Percentiles rank a stretch among this genome's conserved stretches.
These are phyloP conservation scores for Albula glossodonta DNA, from an alignment of 2,113 vertebrate species.

Conservation along the genomic window DNA sequence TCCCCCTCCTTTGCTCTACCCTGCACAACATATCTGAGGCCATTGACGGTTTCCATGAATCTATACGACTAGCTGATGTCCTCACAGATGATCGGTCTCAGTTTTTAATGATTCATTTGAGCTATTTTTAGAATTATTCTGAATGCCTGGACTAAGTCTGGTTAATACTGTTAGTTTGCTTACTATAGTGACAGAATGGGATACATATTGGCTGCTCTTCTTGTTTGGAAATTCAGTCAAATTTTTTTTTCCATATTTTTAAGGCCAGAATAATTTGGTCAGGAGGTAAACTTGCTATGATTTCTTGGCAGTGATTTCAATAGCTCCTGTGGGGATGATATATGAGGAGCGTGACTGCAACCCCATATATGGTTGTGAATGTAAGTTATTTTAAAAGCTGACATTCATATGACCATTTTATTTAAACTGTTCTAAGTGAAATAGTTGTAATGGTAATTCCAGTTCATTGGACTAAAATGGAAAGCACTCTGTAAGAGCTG, in stretches of 20 bases:
- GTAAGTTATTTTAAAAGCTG: not conserved
- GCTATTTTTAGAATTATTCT: not conserved
- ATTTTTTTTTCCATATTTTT: not conserved
- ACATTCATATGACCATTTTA: constrained; percentile 3
- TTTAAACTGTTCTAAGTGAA: not conserved
- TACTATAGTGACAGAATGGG: not conserved
- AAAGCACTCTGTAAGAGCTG: not conserved
- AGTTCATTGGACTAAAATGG: not conserved
- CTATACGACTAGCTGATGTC: not conserved
- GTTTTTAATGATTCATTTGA: not conserved
- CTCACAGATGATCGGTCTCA: not conserved
- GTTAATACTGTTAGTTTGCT: not conserved
- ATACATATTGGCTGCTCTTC: not conserved
- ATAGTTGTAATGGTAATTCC: not conserved
- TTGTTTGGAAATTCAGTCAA: not conserved
- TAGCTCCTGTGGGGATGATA: too few relatives aligned
- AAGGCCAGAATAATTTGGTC: too few relatives aligned
- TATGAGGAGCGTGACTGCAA: too few relatives aligned
- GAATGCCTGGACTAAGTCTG: not conserved
- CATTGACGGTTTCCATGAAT: not conserved
- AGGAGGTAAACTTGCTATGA: not conserved
- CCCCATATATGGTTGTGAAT: not conserved
- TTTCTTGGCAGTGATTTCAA: too few relatives aligned
- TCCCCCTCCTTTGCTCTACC: not conserved
- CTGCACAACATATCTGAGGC: not conserved